Conservation (phyloP, 2,888 invertebrate species). For the Cryptus armator region DNA sequence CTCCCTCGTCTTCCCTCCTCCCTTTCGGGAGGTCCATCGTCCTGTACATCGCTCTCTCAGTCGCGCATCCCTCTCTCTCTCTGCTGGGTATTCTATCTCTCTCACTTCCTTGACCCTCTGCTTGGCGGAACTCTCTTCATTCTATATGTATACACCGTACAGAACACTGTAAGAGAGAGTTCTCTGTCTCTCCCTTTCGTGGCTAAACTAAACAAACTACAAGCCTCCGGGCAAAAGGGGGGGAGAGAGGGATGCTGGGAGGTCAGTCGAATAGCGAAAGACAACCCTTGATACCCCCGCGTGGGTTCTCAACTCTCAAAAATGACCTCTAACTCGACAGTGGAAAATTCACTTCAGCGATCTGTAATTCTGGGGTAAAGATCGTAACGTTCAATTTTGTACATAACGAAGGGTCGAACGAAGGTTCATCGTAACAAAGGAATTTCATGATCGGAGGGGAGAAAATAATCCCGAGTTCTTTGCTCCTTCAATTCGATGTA, state of each 20-base stretch:
- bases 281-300: conserved; percentile 1
- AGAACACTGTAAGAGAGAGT: not conserved
- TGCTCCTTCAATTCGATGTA: no score
- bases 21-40: conserved; percentile 40
- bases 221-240: conserved; percentile 12
- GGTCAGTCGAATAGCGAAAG: conserved; percentile 34
- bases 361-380: not conserved
- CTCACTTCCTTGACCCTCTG: conserved; percentile 33
- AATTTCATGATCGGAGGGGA: no score
- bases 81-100: conserved; percentile 6
- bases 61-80: not conserved
- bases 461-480: no score
- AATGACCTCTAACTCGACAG: not conserved
- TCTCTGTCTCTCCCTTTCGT: conserved; percentile 24
- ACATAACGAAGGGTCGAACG: no score
- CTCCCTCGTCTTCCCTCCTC: conserved; percentile 26
- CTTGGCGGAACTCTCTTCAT: conserved; percentile 16
- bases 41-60: not conserved
- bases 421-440: no score
- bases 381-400: not conserved
- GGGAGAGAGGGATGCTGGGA: not conserved
- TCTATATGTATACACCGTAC: conserved; percentile 7
- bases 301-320: conserved; percentile 48
- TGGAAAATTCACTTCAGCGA: not conserved
- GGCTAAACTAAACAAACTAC: conserved; percentile 52